Evolutionary conservation across 2,113 vertebrate species (phyloP), one percentile per base, ranked within the genome.

Genomic region (Rhinichthys klamathensis): DNA sequence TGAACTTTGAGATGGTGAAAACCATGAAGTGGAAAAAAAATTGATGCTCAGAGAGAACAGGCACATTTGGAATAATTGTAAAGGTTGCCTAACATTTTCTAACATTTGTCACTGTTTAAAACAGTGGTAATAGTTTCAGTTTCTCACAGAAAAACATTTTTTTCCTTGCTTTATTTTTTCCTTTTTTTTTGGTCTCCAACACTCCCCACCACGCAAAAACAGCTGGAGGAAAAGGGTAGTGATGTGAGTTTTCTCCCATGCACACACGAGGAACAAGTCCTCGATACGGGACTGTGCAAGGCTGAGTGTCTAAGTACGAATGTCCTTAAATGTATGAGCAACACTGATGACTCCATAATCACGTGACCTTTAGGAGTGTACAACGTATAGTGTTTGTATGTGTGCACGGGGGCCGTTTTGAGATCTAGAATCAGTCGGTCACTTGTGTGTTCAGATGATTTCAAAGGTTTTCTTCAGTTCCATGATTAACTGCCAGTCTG

Each of bases 391-490:
- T 92, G 80, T 80, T 91, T 80, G 61, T 80, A 60, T 75, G 72
- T 86, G 82, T 78, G 69, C 83, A 85, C 72, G 27, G 27, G 60
- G 60, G n/a, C 30, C 77, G 9, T 65, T 30, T 75, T 83, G 3
- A 41, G 74, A 58, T 79, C 76, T 56, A 38, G 35, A 38, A 67
- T 89, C 86, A 86, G 81, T 86, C 67, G 82, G 56, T 89, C 83
- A n/a, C 23, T 67, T 77, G 21, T 76, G 74, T 77, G 46, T 7
- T 94, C 96, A 99, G 95, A 99, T 99, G 93, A 99, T 99, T 92
- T 99, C 97, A 90, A 99, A 99, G 78, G 97, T 98, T 92, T 98
- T 99, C 96, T 99, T 99, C 91, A 99, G 96, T 91, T 99, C 98
- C 94, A 99, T 96, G 91, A 99, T 98, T 89, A 99, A 97, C 94